These are phyloP conservation scores for Stichodactyla mertensii DNA, from an alignment of 64 coral and sea anemone species.

Conservation along the genomic window DNA sequence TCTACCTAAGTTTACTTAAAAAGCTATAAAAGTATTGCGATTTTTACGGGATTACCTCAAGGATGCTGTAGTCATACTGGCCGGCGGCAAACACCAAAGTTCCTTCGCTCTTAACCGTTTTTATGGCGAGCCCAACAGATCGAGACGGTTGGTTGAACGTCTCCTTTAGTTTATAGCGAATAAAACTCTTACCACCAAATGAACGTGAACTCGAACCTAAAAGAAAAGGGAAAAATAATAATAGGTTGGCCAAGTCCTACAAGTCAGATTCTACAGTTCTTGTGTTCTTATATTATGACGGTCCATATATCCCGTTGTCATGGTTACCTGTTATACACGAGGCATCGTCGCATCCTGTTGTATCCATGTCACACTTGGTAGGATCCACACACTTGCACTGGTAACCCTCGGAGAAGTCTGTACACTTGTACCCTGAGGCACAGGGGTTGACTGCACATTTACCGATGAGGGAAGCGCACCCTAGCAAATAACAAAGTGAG, in stretches of 20 bases:
- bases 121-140: constrained; percentile 75
- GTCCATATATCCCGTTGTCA: neutral
- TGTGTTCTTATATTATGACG: too few relatives aligned
- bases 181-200: constrained; percentile 63
- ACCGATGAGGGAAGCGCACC: neutral
- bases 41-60: constrained; percentile 57
- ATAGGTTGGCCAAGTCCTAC: neutral
- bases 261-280: too few relatives aligned
- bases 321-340: constrained; percentile 75
- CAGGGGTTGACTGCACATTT: constrained; percentile 79
- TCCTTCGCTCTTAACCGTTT: constrained; percentile 61
- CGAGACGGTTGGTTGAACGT: constrained; percentile 73
- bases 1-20: too few relatives aligned
- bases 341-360: constrained; percentile 57
- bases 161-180: constrained; percentile 70
- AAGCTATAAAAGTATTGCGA: too few relatives aligned
- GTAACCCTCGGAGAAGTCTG: constrained; percentile 67
- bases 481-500: neutral
- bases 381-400: constrained; percentile 73
- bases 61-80: constrained; percentile 88
- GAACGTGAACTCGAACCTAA: constrained; percentile 57
- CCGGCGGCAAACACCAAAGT: constrained; percentile 91
- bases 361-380: constrained; percentile 56
- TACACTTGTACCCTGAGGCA: constrained; percentile 69
- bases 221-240: neutral